Evolutionary conservation across 2,113 vertebrate genomes (phyloP).

Genomic region (Corynorhinus townsendii): DNA sequence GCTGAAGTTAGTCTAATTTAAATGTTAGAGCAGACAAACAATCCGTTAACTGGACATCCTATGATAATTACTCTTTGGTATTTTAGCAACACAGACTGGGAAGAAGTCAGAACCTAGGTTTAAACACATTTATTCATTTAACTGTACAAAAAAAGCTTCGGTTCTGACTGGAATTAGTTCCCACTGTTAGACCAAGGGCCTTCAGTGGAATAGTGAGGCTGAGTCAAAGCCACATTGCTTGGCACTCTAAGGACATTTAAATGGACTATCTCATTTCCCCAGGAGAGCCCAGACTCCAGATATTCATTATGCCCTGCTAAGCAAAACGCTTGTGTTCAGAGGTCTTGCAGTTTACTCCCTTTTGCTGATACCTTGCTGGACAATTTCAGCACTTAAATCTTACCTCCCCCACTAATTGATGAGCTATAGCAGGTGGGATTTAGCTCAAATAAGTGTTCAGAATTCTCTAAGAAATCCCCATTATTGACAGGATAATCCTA

Average conservation of each 20-base stretch:
- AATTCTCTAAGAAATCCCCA: not conserved
- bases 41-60: slow-evolving; percentile 33
- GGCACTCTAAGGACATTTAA: slow-evolving; percentile 59
- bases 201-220: slow-evolving; percentile 10
- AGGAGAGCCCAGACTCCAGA: slow-evolving; percentile 48
- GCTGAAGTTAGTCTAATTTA: slow-evolving; percentile 66
- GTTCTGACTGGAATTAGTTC: slow-evolving; percentile 22
- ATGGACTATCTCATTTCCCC: slow-evolving; percentile 36
- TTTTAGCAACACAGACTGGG: slow-evolving; percentile 46
- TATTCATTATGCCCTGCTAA: slow-evolving; percentile 40
- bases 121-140: slow-evolving; percentile 45
- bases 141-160: slow-evolving; percentile 57
- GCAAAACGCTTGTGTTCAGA: slow-evolving; percentile 7
- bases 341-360: not conserved
- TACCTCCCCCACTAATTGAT: not conserved
- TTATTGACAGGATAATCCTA: not conserved
- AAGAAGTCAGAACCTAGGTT: slow-evolving; percentile 45
- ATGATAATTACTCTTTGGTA: slow-evolving; percentile 64
- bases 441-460: not conserved
- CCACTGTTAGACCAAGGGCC: slow-evolving; percentile 58
- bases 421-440: not conserved
- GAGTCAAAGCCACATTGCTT: slow-evolving; percentile 60
- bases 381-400: not conserved
- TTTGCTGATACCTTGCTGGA: not conserved
- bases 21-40: slow-evolving; percentile 58